Evolutionary conservation across 2,888 invertebrate genomes (phyloP).

Genomic region (Phaonia tiefii): DNA sequence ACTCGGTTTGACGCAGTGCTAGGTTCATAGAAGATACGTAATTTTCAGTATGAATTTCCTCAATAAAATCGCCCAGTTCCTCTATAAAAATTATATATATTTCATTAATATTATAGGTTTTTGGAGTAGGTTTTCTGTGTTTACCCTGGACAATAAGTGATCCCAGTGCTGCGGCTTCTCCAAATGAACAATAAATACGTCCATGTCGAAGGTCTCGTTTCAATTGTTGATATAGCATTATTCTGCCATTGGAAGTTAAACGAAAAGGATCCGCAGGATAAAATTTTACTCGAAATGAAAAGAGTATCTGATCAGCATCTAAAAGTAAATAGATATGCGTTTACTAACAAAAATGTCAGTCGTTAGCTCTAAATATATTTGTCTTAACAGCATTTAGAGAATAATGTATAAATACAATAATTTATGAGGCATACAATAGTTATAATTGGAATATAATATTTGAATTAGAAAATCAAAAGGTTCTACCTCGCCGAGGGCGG

Average conservation of each 20-base stretch:
- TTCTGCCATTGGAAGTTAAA: conserved; percentile 96
- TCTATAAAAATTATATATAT: conserved; percentile 83
- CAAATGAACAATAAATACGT: conserved; percentile 93
- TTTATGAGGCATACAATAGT: too few relatives aligned
- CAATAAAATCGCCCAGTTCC: conserved; percentile 96
- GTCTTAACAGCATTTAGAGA: too few relatives aligned
- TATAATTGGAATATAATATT: too few relatives aligned
- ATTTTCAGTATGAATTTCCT: conserved; percentile 91
- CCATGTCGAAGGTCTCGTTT: conserved; percentile 97
- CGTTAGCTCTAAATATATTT: too few relatives aligned
- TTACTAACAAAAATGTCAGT: too few relatives aligned
- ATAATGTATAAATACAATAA: too few relatives aligned
- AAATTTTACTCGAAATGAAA: conserved; percentile 98
- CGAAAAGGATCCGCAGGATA: conserved; percentile 97
- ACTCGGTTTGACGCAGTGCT: conserved; percentile 94
- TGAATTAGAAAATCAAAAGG: too few relatives aligned
- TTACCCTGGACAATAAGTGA: conserved; percentile 96
- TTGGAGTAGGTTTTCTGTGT: not conserved
- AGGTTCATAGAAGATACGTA: conserved; percentile 96
- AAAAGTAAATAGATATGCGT: conserved; percentile 73
- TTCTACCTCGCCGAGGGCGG: too few relatives aligned
- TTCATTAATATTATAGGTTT: not conserved
- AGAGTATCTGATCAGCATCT: conserved; percentile 95
- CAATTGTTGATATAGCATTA: conserved; percentile 97
- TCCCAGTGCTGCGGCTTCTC: conserved; percentile 93